These are phyloP conservation scores for Macroramphosus scolopax DNA, from an alignment of 2,797 vertebrate genomes.

Conservation along the genomic window DNA sequence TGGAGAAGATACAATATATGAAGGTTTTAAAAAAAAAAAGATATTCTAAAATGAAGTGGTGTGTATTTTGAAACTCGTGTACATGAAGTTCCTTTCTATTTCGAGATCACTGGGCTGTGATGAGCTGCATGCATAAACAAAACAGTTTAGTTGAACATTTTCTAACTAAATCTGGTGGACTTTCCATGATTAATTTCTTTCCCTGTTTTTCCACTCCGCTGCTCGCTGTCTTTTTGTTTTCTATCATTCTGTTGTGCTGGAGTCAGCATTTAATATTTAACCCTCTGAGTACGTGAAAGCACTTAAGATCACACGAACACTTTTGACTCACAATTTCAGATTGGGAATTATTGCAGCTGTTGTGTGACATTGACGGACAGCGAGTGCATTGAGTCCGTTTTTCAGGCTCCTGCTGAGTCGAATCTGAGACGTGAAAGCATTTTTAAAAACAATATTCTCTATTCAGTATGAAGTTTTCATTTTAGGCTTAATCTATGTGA, in stretches of 20 bases:
- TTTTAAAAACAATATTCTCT: slow-evolving; percentile 22
- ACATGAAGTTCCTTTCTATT: slow-evolving; percentile 86
- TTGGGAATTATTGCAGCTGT: slow-evolving; percentile 52
- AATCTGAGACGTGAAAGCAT: slow-evolving; percentile 31
- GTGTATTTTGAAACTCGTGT: slow-evolving; percentile 95
- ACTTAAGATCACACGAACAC: slow-evolving; percentile 80
- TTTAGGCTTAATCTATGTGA: slow-evolving; percentile 44
- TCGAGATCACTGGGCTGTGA: slow-evolving; percentile 86
- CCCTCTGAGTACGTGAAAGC: slow-evolving; percentile 98
- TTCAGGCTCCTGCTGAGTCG: slow-evolving; percentile 20
- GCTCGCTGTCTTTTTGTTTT: slow-evolving; percentile 46
- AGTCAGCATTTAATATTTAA: slow-evolving; percentile 90
- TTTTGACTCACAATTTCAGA: slow-evolving; percentile 45
- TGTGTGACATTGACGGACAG: slow-evolving; percentile 44
- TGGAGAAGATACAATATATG: slow-evolving; percentile 83
- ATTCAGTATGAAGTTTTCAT: slow-evolving; percentile 30
- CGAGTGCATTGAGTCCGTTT: no score
- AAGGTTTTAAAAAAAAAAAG: slow-evolving; percentile 80
- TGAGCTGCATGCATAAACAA: slow-evolving; percentile 97
- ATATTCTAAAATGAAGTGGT: slow-evolving; percentile 87
- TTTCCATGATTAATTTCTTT: slow-evolving; percentile 64
- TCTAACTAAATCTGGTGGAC: slow-evolving; percentile 90
- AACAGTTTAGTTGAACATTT: slow-evolving; percentile 94
- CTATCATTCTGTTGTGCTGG: slow-evolving; percentile 83
- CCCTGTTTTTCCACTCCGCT: slow-evolving; percentile 36